phyloP scores from a whole-genome alignment of 1,140 invertebrate species.

The Drosophila micromelanica region DNA sequence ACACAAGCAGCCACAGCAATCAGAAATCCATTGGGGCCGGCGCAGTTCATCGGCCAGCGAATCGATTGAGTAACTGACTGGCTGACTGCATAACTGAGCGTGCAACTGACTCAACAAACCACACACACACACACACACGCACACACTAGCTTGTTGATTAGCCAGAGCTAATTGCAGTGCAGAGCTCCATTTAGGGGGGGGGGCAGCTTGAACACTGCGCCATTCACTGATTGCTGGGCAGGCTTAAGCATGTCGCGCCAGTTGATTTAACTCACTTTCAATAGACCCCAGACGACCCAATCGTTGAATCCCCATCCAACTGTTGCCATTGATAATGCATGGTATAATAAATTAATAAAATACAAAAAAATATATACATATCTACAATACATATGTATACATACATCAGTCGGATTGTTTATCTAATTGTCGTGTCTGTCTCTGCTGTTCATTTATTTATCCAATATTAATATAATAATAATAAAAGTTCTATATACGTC shows the following conservation, averaged over 20 bases:
- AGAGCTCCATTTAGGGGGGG: neutral
- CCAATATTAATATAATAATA: conserved; percentile 13
- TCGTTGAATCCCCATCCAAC: conserved; percentile 1
- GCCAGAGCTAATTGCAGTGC: conserved; percentile 35
- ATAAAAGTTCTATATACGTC: neutral
- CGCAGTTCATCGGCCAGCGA: conserved; percentile 48
- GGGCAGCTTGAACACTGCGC: neutral
- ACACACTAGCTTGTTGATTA: conserved; percentile 16
- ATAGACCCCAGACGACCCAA: conserved; percentile 8
- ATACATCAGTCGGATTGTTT: conserved; percentile 9
- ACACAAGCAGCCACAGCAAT: conserved; percentile 19
- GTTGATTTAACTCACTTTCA: conserved; percentile 44
- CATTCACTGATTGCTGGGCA: conserved; percentile 27
- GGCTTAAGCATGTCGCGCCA: conserved; percentile 40
- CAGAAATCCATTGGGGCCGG: conserved; percentile 48
- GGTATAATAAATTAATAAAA: conserved; percentile 75
- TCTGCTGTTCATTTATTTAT: conserved; percentile 20
- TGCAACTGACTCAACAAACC: conserved; percentile 18
- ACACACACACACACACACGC: conserved; percentile 2
- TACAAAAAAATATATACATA: conserved; percentile 28
- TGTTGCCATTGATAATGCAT: conserved; percentile 44
- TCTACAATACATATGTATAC: no score
- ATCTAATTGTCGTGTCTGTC: conserved; percentile 23
- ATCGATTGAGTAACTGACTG: conserved; percentile 48
- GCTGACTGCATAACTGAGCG: conserved; percentile 27